These are phyloP conservation scores for Bostrychus sinensis DNA, from an alignment of 2,113 vertebrate species.

Conservation along the genomic window DNA sequence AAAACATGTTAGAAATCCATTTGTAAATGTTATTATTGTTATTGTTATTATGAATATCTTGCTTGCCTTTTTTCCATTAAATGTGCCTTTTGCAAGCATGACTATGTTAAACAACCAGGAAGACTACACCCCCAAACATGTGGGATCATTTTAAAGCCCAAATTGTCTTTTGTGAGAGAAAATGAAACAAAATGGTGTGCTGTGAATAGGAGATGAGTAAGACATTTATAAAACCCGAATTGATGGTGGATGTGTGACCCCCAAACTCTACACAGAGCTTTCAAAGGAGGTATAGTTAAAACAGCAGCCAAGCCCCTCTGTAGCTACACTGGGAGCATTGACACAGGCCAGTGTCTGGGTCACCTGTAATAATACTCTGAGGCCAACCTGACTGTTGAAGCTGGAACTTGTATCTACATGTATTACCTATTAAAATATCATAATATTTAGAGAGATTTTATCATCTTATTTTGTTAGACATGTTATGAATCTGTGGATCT, in stretches of 20 bases:
- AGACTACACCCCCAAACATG: background rate
- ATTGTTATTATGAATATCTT: no score
- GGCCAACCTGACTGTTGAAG: background rate
- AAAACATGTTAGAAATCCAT: no score
- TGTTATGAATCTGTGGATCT: background rate
- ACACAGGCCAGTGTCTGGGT: slow-evolving; percentile 1
- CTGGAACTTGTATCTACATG: background rate
- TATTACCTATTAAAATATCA: background rate
- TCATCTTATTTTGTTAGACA: background rate
- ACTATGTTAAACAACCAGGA: background rate
- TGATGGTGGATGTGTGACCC: background rate
- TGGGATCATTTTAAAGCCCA: background rate
- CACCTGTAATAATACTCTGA: background rate
- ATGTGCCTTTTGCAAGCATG: background rate
- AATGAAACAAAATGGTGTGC: background rate
- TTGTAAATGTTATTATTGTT: no score
- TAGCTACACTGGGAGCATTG: background rate
- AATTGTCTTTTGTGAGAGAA: background rate
- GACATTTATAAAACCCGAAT: background rate
- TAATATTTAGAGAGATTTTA: background rate
- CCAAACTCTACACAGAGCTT: background rate
- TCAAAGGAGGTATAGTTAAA: slow-evolving; percentile 3
- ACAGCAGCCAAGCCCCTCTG: background rate
- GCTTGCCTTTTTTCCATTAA: background rate
- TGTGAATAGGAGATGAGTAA: background rate